These are phyloP conservation scores for Seriola aureovittata DNA, from an alignment of 2,113 vertebrate species.

Conservation along the genomic window DNA sequence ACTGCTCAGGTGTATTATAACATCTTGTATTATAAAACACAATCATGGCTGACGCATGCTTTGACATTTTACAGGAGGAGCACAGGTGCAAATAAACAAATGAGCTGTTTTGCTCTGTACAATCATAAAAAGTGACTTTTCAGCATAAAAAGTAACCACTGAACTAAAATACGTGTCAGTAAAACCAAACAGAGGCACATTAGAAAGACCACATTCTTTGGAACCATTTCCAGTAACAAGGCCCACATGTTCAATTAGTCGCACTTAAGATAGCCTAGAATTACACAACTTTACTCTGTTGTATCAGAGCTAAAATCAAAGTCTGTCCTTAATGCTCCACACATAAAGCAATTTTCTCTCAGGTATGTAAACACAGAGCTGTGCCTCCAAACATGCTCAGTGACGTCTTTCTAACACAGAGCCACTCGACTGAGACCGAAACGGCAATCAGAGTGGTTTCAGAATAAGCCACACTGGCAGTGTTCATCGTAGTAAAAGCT, in stretches of 20 bases:
- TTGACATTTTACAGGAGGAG: neutral
- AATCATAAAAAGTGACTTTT: neutral
- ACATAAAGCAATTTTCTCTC: conserved; percentile 27
- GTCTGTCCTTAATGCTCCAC: neutral
- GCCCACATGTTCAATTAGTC: neutral
- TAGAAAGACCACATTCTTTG: neutral
- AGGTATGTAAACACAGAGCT: conserved; percentile 6
- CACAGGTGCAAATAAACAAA: neutral
- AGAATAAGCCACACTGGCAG: neutral
- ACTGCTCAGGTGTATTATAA: neutral
- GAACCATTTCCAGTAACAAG: neutral
- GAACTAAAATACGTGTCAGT: neutral
- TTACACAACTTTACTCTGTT: conserved; percentile 2
- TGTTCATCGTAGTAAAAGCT: conserved; percentile 25
- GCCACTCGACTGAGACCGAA: neutral
- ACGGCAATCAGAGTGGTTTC: conserved; percentile 14
- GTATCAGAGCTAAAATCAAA: conserved; percentile 18
- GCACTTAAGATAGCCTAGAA: conserved; percentile 15
- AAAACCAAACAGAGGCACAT: neutral
- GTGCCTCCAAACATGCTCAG: neutral
- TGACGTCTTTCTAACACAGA: neutral
- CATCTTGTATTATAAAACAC: neutral
- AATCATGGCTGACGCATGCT: too few relatives aligned
- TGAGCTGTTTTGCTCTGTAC: neutral
- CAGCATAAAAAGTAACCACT: neutral